phyloP scores from a whole-genome alignment of 2,113 vertebrate genomes.

The Romanogobio albipinnatus region DNA sequence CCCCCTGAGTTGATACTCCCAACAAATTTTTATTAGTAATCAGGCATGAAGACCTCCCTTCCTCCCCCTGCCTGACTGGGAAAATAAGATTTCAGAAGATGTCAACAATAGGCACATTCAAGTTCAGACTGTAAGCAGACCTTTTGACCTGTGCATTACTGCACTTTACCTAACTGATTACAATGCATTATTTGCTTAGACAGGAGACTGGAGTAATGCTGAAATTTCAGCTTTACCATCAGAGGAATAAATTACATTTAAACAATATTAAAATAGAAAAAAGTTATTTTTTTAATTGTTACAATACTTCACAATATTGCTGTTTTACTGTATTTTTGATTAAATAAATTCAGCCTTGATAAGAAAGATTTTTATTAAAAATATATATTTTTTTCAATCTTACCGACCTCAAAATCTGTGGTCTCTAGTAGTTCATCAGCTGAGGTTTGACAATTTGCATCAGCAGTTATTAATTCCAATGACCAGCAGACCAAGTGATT shows the following conservation, averaged over 20 bases:
- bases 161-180: not conserved
- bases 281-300: not conserved
- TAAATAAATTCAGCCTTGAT: not conserved
- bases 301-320: not conserved
- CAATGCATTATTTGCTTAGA: not conserved
- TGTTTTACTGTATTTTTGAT: not conserved
- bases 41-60: constrained; percentile 20
- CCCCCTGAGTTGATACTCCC: constrained; percentile 10
- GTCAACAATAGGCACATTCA: not conserved
- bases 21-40: constrained; percentile 33
- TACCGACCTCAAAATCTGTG: not conserved
- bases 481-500: constrained; percentile 17
- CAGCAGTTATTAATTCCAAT: constrained; percentile 1
- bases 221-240: not conserved
- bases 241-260: not conserved
- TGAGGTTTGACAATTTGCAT: constrained; percentile 7
- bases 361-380: not conserved
- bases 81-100: constrained; percentile 11
- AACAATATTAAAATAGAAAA: not conserved
- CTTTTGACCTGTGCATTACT: not conserved
- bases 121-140: not conserved
- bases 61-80: constrained; percentile 12
- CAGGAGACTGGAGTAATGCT: not conserved
- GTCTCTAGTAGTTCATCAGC: not conserved
- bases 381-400: not conserved